Conservation (phyloP, 2,113 vertebrate species). For the Sialia sialis region DNA sequence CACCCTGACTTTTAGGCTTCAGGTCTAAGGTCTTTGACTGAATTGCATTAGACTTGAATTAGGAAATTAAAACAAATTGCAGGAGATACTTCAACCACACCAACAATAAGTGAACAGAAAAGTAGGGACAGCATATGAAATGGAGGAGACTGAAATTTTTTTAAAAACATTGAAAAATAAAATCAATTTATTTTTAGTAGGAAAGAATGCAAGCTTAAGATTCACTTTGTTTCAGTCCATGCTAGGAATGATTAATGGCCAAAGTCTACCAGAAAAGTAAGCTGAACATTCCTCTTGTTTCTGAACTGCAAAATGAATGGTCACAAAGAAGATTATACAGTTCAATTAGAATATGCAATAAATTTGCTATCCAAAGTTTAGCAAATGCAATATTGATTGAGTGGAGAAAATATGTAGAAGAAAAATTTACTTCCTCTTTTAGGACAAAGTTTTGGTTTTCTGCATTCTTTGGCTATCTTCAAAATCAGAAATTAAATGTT, state of each 20-base stretch:
- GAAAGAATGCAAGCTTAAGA: not conserved
- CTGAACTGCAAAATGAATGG: not conserved
- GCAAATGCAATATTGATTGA: rapidly evolving
- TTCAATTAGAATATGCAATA: not conserved
- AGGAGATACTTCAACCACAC: not conserved
- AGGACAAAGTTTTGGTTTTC: not conserved
- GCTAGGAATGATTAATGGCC: not conserved
- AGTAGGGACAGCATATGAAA: not conserved
- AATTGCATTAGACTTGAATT: constrained; percentile 16
- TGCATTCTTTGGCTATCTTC: not conserved
- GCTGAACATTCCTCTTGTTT: not conserved
- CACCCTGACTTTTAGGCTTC: not conserved
- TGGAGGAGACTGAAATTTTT: not conserved
- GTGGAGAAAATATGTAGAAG: not conserved
- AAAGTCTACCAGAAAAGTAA: not conserved
- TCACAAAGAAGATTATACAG: not conserved
- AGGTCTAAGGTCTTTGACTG: constrained; percentile 4
- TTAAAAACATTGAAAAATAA: not conserved
- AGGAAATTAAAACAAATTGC: constrained; percentile 22
- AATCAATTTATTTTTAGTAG: not conserved
- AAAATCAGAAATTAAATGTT: not conserved
- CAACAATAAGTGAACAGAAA: not conserved
- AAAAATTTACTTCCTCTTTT: not conserved
- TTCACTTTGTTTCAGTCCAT: not conserved
- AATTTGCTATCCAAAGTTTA: not conserved